Evolutionary conservation across 2,797 vertebrate species (phyloP), one percentile per base, ranked within the genome.

Genomic region (Siniperca undulata): DNA sequence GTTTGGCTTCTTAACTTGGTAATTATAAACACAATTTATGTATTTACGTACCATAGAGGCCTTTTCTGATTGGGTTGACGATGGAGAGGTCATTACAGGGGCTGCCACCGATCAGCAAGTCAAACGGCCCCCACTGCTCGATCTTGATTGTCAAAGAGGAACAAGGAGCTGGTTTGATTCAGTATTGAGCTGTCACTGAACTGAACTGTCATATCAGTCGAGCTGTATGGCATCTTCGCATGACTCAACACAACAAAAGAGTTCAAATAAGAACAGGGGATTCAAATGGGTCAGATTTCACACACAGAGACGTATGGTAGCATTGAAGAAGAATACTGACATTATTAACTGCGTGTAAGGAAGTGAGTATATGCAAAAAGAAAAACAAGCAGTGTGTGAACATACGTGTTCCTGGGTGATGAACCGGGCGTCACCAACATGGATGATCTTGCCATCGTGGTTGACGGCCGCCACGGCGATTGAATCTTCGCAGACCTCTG

Each of bases 41-140:
- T 30, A 30, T 30, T 10, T 3, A 74, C 96, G 74, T 91, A 99
- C 98, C 98, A 14, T 96, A 99, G 12, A 99, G 90, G 3, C 97
- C 97, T 94, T 98, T 99, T 84, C 97, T 95, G 36, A 95, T 48
- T 0, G 98, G 96, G 66, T 96, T 99, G 80, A 98, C 97, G 11
- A 97, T 96, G 48, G 97, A 97, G 17, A 98, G 95, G 24, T 99
- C 97, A 0, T 98, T 98, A 50, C 97, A 98, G 13, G 98, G 97
- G 82, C 97, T 98, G 36, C 98, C 98, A 2, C 98, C 98, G 0
- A 99, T 98, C 92, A 99, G 96, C 92, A 99, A 72, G 86, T 99
- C 98, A 80, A 99, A 98, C 0, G 98, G 98, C 1, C 98, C 98
- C 97, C 97, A 99, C 68, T 96, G 86, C 11, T 97, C 82, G 3